Evolutionary conservation across 2,113 vertebrate genomes (phyloP), one percentile per base, ranked within the genome.

Genomic region (Phodopus roborovskii): DNA sequence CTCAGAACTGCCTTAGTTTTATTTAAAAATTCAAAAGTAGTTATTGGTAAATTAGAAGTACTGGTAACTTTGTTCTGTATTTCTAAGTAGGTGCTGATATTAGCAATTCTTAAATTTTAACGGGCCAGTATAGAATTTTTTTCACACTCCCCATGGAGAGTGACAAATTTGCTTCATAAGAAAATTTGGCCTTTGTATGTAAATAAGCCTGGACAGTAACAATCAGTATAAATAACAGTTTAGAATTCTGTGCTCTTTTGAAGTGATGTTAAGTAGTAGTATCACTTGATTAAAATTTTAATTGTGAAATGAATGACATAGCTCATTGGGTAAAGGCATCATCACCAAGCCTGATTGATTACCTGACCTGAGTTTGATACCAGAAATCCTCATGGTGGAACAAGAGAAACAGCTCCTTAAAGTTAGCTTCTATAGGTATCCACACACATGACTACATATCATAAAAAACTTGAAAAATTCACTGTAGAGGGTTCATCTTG

Each of bases 1-100:
- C 90, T 94, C 39, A 84, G 60, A 94, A 53, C 39, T 94, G n/a
- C 15, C 81, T 94, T 86, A 74, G 7, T 9, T 88, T 90, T 97
- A 73, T 66, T 56, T 96, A 77, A 92, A 95, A 89, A 20, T 82
- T 97, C 26, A 78, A 66, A 97, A 95, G 53, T 92, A 96, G 95
- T 84, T 77, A 93, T 28, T 84, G 93, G 48, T 91, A 96, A 28
- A 28, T 92, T 83, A 77, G 48, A 89, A 88, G 20, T 91, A 62
- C 74, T 84, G 92, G 68, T 87, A 58, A 58, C 39, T 8, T 3
- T 88, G 28, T 79, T 97, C 73, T 71, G 1, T 94, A 85, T 94
- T 33, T 96, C 26, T 94, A 17, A 83, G 28, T 91, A 96, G n/a
- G 53, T 90, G 64, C 15, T 90, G 9, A 9, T 92, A 68, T 85